Evolutionary conservation across 2,797 vertebrate genomes (phyloP), one percentile per base, ranked within the genome.

Genomic region (Pogonophryne albipinna): DNA sequence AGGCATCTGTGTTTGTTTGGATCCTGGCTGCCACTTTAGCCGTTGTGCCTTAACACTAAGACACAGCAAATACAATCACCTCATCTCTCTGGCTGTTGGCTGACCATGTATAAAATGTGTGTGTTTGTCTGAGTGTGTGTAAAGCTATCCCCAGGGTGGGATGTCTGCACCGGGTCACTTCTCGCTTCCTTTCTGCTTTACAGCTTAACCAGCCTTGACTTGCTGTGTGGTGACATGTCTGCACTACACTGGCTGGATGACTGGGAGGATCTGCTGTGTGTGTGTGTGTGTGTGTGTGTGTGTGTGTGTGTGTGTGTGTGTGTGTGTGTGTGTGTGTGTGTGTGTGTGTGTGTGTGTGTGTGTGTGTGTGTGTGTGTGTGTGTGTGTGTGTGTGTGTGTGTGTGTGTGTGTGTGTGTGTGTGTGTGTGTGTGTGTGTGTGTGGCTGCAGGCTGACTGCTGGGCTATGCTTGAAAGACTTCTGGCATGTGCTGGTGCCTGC

Each of bases 401-500:
- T 78, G 66, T 60, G 60, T 45, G 50, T 66, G 52, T 60, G 69
- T 52, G 57, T 57, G 51, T 79, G 62, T 79, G 71, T 82, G 72
- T 84, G 8, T 75, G 80, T 62, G 74, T 87, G 69, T 69, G 80
- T 70, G 80, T 83, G 87, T 66, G 95, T 95, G 91, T 94, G 86
- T 88, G 92, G 93, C 96, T 96, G 91, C 80, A 93, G 96, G 96
- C 96, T 96, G 96, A 95, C 95, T 96, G 96, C 95, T 95, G 96
- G 96, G 96, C 95, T 96, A 96, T 95, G 97, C 97, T 97, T 96
- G 96, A 97, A 95, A 96, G 97, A 96, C 96, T 96, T 95, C 95
- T 97, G 97, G 97, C 97, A 95, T 96, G 95, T 96, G 95, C 95
- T 95, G 94, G 94, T 95, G 96, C 97, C 96, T 96, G 96, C 95